These are phyloP conservation scores for Fratercula arctica DNA, from an alignment of 2,797 vertebrate species.

Conservation along the genomic window DNA sequence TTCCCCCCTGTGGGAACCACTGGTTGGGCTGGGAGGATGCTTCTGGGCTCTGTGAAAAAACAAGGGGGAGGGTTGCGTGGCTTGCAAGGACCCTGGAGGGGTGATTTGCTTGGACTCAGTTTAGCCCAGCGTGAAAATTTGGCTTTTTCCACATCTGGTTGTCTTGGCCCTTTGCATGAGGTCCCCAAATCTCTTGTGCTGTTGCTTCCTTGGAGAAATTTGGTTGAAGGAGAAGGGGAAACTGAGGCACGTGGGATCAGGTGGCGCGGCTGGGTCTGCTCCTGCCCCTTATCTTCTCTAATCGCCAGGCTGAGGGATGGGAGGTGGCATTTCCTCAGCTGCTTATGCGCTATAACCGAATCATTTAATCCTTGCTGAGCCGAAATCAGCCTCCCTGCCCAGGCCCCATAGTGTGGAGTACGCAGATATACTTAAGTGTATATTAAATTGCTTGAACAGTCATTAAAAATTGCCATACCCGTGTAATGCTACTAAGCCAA, in stretches of 20 bases:
- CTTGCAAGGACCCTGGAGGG: not conserved
- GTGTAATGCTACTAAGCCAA: not conserved
- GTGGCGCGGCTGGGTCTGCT: not conserved
- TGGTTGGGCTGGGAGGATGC: not conserved
- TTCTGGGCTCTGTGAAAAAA: not conserved
- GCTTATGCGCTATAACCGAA: not conserved
- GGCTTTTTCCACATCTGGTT: not conserved
- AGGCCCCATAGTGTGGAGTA: not conserved
- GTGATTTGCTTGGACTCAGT: not conserved
- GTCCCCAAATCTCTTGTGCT: not conserved
- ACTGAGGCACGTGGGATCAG: not conserved
- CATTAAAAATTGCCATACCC: conserved; percentile 9
- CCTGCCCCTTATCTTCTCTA: not conserved
- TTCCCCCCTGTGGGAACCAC: rapidly evolving
- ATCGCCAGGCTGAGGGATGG: not conserved
- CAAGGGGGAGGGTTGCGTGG: not conserved
- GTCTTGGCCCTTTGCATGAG: rapidly evolving
- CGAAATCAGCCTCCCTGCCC: not conserved
- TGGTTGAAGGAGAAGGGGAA: not conserved
- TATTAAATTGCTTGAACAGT: conserved; percentile 36
- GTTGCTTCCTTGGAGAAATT: not conserved
- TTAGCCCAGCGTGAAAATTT: not conserved
- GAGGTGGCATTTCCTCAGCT: not conserved
- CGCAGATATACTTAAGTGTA: not conserved
- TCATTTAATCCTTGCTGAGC: conserved; percentile 44